Conservation (phyloP, 2,797 vertebrate species). For the Sphenopsis melanotis region DNA sequence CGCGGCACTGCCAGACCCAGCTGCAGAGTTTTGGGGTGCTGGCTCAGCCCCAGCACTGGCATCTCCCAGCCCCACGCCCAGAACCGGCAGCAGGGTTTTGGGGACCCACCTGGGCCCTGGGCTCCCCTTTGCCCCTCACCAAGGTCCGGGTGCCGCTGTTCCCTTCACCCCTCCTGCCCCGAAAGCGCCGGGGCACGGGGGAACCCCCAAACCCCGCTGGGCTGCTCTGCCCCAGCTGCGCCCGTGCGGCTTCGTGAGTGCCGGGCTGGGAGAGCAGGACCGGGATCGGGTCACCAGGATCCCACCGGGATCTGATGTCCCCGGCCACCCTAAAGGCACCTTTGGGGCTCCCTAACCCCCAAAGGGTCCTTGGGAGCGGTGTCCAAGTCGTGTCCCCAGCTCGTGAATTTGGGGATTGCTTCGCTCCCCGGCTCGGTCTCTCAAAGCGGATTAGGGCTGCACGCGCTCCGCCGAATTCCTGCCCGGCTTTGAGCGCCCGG, state of each 20-base stretch:
- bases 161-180: background rate
- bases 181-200: too few relatives aligned
- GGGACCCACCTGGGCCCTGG: background rate
- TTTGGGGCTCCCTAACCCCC: background rate
- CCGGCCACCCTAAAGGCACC: background rate
- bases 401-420: background rate
- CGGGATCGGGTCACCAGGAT: background rate
- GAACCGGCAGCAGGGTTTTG: background rate
- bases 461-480: background rate
- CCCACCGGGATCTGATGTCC: rapidly evolving
- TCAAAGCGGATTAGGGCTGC: background rate
- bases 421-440: background rate
- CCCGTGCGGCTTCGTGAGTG: rapidly evolving
- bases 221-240: background rate
- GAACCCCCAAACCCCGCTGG: rapidly evolving
- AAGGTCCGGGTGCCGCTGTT: background rate
- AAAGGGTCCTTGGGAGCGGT: background rate
- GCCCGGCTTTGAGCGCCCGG: background rate
- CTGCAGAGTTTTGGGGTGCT: background rate
- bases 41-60: background rate
- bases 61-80: background rate
- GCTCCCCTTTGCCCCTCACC: background rate
- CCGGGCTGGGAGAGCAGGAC: background rate
- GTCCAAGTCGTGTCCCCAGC: rapidly evolving
- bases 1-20: background rate